Evolutionary conservation across 2,113 vertebrate species (phyloP).

Genomic region (Campylomormyrus numenius): DNA sequence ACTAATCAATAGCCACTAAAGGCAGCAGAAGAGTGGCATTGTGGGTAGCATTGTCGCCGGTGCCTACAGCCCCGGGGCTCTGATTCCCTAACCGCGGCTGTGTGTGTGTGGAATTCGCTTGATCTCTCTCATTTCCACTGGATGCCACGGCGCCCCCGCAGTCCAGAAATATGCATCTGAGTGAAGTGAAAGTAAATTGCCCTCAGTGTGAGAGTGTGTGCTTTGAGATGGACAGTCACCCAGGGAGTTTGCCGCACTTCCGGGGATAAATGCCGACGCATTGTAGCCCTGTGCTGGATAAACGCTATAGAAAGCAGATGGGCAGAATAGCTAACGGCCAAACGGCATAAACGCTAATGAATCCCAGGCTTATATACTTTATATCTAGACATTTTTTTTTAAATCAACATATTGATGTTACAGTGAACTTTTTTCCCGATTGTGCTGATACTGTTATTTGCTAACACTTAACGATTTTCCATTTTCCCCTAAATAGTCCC

Average conservation of each 20-base stretch:
- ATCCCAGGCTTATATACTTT: not conserved
- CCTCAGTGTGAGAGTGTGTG: not conserved
- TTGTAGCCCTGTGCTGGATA: not conserved
- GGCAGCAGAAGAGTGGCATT: not conserved
- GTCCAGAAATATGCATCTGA: not conserved
- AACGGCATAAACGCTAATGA: not conserved
- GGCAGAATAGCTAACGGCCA: not conserved
- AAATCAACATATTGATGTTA: not conserved
- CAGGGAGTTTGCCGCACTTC: not conserved
- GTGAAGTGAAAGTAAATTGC: not conserved
- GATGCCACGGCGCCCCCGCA: not conserved
- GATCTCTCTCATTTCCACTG: not conserved
- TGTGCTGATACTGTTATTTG: not conserved
- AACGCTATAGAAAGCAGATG: not conserved
- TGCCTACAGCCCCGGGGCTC: not conserved
- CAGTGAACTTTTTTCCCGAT: not conserved
- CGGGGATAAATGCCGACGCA: not conserved
- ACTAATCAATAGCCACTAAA: not conserved
- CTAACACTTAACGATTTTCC: not conserved
- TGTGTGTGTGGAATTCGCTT: not conserved
- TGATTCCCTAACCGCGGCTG: not conserved
- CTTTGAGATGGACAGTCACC: not conserved
- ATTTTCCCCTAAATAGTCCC: not conserved
- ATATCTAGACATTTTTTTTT: not conserved
- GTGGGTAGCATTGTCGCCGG: not conserved